phyloP scores from a whole-genome alignment of 92 coral and sea anemone species.

The Heliopora coerulea region DNA sequence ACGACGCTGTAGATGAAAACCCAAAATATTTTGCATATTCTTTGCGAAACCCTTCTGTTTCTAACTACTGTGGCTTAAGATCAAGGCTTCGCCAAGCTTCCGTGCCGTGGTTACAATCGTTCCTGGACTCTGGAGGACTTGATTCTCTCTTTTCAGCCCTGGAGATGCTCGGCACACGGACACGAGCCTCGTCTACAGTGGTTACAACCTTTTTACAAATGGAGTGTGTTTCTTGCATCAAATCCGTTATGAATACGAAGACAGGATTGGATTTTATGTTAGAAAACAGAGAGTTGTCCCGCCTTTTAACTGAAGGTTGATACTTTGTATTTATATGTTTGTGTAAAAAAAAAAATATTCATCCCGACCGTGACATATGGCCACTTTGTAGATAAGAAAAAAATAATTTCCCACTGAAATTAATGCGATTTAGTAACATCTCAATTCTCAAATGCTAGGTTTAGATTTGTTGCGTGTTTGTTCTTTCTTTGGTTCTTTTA shows the following conservation, averaged over 20 bases:
- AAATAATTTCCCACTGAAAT: too few species aligned
- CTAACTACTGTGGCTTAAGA: conserved; percentile 40
- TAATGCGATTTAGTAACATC: too few species aligned
- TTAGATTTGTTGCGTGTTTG: too few species aligned
- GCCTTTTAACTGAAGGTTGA: conserved; percentile 49
- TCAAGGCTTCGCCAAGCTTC: conserved; percentile 33
- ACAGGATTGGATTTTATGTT: conserved; percentile 41
- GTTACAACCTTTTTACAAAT: conserved; percentile 34
- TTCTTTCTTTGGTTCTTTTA: too few species aligned
- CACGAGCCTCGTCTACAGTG: conserved; percentile 7
- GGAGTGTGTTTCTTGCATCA: conserved; percentile 42
- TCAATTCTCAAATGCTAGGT: too few species aligned
- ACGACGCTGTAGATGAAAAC: conserved; percentile 11
- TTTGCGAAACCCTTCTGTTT: conserved; percentile 32
- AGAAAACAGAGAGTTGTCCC: conserved; percentile 31
- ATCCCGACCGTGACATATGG: too few species aligned
- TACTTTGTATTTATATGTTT: neutral
- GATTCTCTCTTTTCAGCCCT: conserved; percentile 34
- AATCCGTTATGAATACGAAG: conserved; percentile 42
- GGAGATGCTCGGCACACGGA: conserved; percentile 25
- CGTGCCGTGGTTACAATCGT: conserved; percentile 27
- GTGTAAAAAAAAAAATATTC: neutral
- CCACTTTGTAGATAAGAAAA: too few species aligned
- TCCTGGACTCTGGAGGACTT: conserved; percentile 43
- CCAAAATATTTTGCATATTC: conserved; percentile 24